Evolutionary conservation across 2,888 invertebrate genomes (phyloP), one percentile per base, ranked within the genome.

Genomic region (Torymus auratus): DNA sequence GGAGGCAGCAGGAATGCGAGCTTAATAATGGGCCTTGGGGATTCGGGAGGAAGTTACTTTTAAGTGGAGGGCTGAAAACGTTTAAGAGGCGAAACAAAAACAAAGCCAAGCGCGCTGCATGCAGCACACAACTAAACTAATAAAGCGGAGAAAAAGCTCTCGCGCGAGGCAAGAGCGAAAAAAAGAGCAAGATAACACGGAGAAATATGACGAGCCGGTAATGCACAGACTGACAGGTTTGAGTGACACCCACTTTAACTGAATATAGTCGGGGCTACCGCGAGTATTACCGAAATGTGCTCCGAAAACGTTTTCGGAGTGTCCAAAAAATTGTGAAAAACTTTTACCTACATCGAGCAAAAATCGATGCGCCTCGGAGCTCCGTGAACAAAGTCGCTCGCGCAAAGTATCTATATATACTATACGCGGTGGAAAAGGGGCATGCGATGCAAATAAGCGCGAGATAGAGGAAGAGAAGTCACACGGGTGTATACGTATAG

Each of bases 231-330:
- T 55, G 62, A 53, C 53, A 62, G 62, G 62, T 53, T 53, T 68
- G 75, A 75, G 14, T 68, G 75, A 61, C 68, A 53, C 15, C 7
- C 75, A 68, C 75, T 75, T 52, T 23, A 23, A 61, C 53, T 68
- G 61, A 68, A 75, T 28, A 10, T 28, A 10, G 28, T 14, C 7
- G 7, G 41, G 7, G 41, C n/a, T n/a, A n/a, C 41, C 7, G 7
- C 5, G 41, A 41, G 41, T 41, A 17, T 58, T 41, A 23, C 12
- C 20, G 20, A n/a, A 56, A 56, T 13, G 52, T 13, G 52, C 14
- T 23, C 23, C 20, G 61, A 68, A 61, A 68, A 73, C 55, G 15
- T 15, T 23, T 53, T 70, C 58, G 28, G 15, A 15, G 53, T 14
- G n/a, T 10, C 41, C 15, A 14, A 52, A 60, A 60, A 50, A 67